A percentile compares a stretch with the other conserved stretches of the same genome.
phyloP scores from a whole-genome alignment of 2,113 vertebrate genomes.

The Dascyllus trimaculatus region DNA sequence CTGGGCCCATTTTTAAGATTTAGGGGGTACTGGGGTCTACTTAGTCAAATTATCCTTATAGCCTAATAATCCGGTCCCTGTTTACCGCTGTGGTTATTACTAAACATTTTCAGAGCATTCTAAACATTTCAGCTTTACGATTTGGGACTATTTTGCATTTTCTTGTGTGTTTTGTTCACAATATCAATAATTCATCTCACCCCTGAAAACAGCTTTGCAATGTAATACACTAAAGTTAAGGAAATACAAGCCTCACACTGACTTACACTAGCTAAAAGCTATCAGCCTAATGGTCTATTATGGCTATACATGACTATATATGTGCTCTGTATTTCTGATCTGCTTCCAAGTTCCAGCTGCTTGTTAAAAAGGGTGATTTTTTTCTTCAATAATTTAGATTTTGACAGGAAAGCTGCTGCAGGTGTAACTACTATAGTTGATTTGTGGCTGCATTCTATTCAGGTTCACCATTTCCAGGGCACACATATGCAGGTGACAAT shows the following conservation, averaged over 20 bases:
- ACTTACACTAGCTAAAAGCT: background rate
- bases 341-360: background rate
- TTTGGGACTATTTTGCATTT: slow-evolving; percentile 1
- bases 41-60: too few species aligned
- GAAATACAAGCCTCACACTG: background rate
- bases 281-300: slow-evolving; percentile 1
- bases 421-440: background rate
- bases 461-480: background rate
- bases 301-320: background rate
- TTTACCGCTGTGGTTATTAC: background rate
- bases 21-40: too few species aligned
- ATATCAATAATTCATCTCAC: background rate
- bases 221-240: background rate
- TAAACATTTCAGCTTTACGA: slow-evolving; percentile 3
- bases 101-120: background rate
- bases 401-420: background rate
- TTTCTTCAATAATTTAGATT: background rate
- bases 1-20: too few species aligned
- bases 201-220: slow-evolving; percentile 2
- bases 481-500: background rate
- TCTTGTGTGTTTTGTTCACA: slow-evolving; percentile 8
- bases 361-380: too few species aligned
- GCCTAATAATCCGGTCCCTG: too few species aligned
- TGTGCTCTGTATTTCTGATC: slow-evolving; percentile 15
- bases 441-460: background rate